Conservation (phyloP, 2,888 invertebrate species). For the Ctenicera cuprea region DNA sequence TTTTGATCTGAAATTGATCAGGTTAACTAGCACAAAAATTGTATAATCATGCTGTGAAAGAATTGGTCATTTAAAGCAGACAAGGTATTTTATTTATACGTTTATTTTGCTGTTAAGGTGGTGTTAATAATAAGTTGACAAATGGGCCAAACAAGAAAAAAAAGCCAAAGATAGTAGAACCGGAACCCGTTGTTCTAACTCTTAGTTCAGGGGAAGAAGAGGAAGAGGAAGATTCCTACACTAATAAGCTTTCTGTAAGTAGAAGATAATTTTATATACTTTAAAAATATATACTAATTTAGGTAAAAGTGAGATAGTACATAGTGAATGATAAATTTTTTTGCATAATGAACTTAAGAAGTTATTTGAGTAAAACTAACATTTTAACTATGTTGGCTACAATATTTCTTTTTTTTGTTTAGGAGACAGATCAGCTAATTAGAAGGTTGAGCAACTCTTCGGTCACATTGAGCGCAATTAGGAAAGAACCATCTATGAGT, state of each 20-base stretch:
- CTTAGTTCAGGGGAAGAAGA: slow-evolving; percentile 82
- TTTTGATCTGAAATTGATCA: too few species aligned
- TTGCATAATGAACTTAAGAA: too few species aligned
- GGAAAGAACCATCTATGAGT: slow-evolving; percentile 67
- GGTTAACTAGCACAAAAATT: too few species aligned
- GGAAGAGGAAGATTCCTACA: slow-evolving; percentile 63
- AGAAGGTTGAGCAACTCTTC: slow-evolving; percentile 61
- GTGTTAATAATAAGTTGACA: neutral
- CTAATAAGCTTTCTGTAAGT: slow-evolving; percentile 51
- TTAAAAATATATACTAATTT: too few species aligned
- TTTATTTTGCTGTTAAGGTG: neutral
- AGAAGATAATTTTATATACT: neutral
- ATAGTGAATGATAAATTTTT: too few species aligned
- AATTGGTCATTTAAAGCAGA: too few species aligned
- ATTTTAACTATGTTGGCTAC: too few species aligned
- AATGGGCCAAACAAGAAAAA: slow-evolving; percentile 37
- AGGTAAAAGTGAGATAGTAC: too few species aligned
- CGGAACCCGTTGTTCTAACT: slow-evolving; percentile 81
- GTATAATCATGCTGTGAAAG: too few species aligned
- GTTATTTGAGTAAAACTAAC: too few species aligned
- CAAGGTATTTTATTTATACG: too few species aligned
- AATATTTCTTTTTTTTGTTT: slow-evolving; percentile 40
- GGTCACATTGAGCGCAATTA: slow-evolving; percentile 60
- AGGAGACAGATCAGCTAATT: slow-evolving; percentile 63
- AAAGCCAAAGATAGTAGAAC: slow-evolving; percentile 76